Conservation (phyloP, 2,888 invertebrate species). For the Thera britannica region DNA sequence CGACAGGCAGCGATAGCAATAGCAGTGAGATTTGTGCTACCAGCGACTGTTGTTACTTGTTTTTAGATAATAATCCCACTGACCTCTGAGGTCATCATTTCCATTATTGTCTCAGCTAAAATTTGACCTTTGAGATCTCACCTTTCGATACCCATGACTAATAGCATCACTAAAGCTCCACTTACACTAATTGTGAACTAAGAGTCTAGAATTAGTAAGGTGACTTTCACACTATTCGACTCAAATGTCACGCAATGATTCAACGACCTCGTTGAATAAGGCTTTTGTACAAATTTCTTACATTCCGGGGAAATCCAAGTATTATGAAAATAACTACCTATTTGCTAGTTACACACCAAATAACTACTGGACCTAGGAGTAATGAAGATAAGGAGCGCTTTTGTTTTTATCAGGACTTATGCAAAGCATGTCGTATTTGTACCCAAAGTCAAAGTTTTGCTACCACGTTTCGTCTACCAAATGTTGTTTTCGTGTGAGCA, state of each 20-base stretch:
- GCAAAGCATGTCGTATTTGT: not conserved
- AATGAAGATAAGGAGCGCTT: not conserved
- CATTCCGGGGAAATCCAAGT: constrained; percentile 29
- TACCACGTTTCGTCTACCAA: no score
- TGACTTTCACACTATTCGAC: constrained; percentile 36
- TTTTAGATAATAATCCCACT: no score
- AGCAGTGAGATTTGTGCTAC: no score
- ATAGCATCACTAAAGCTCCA: constrained; percentile 30
- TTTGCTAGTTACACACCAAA: constrained; percentile 8
- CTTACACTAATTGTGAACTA: constrained; percentile 35
- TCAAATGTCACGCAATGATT: constrained; percentile 34
- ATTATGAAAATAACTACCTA: constrained; percentile 29
- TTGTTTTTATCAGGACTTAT: no score
- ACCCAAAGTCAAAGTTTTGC: no score
- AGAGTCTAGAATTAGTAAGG: constrained; percentile 32
- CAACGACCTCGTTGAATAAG: constrained; percentile 35
- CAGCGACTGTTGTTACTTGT: no score
- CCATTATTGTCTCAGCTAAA: not conserved
- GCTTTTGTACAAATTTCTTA: constrained; percentile 33
- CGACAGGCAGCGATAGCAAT: no score
- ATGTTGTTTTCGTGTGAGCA: no score
- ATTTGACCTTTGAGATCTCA: constrained; percentile 20
- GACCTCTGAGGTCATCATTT: not conserved
- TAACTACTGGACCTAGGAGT: not conserved
- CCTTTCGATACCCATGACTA: constrained; percentile 28